phyloP scores from a whole-genome alignment of 2,888 invertebrate species.

The Nomada ruficornis region DNA sequence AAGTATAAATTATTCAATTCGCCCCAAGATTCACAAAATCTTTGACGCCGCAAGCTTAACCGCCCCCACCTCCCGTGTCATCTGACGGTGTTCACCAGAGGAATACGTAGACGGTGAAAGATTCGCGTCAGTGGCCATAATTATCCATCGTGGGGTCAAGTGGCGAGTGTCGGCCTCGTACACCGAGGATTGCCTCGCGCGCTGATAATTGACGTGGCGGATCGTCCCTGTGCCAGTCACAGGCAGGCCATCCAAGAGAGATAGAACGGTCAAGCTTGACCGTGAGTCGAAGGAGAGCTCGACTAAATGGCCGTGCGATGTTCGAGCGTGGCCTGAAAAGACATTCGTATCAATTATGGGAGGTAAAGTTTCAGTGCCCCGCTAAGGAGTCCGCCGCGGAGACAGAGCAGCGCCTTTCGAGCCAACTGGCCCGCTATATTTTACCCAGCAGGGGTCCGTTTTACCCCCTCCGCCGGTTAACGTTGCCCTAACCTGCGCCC shows the following conservation, averaged over 20 bases:
- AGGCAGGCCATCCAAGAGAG: not conserved
- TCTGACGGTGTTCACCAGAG: not conserved
- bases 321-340: conserved; percentile 80
- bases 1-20: too few relatives aligned
- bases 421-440: conserved; percentile 83
- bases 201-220: conserved; percentile 78
- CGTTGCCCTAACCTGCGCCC: conserved; percentile 73
- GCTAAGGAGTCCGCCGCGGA: conserved; percentile 78
- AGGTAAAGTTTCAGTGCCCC: conserved; percentile 79
- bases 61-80: not conserved
- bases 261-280: conserved; percentile 6
- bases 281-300: conserved; percentile 38
- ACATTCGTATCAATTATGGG: conserved; percentile 84
- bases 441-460: conserved; percentile 82
- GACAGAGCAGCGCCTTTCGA: conserved; percentile 81
- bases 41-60: too few relatives aligned
- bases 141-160: conserved; percentile 43
- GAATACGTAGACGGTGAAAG: conserved; percentile 6
- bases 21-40: too few relatives aligned
- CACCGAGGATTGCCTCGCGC: conserved; percentile 59
- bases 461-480: conserved; percentile 47
- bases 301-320: conserved; percentile 80
- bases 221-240: conserved; percentile 43
- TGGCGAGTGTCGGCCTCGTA: conserved; percentile 22
- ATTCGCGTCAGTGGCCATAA: conserved; percentile 29